A percentile compares a stretch with the other conserved stretches of the same genome.
Evolutionary conservation across 2,113 vertebrate species (phyloP).

Genomic region (Vulpes vulpes): DNA sequence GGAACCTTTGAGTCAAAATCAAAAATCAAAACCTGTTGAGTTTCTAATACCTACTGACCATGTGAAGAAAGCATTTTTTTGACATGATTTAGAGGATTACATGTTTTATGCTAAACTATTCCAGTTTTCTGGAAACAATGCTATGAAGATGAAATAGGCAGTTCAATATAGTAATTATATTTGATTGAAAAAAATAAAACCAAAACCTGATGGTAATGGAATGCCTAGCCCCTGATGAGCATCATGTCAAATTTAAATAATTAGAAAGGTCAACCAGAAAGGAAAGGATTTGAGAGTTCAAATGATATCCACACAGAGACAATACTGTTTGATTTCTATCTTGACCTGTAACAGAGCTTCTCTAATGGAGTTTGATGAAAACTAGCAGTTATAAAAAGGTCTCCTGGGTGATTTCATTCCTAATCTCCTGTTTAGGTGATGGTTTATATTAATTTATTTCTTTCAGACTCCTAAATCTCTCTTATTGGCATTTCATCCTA

Average conservation of each 20-base stretch:
- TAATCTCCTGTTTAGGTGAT: neutral
- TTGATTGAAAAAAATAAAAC: neutral
- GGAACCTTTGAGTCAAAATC: neutral
- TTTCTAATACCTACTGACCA: neutral
- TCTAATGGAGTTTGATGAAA: constrained; percentile 8
- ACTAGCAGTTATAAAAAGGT: neutral
- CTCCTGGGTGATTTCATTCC: neutral
- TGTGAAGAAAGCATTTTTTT: constrained; percentile 34
- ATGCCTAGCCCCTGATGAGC: neutral
- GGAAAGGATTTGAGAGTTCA: neutral
- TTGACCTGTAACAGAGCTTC: neutral
- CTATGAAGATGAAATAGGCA: constrained; percentile 41
- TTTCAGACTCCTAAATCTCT: neutral
- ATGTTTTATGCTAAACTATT: constrained; percentile 21
- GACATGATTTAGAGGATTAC: constrained; percentile 26
- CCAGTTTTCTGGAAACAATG: constrained; percentile 44
- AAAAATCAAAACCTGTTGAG: neutral
- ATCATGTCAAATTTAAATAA: constrained; percentile 15
- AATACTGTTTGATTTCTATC: constrained; percentile 4
- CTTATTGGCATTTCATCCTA: neutral
- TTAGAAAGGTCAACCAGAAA: neutral
- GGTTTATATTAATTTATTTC: constrained; percentile 43
- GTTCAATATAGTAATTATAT: neutral
- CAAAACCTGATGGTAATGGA: neutral
- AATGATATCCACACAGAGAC: neutral